Evolutionary conservation across 2,797 vertebrate species (phyloP), one percentile per base, ranked within the genome.

Genomic region (Cynopterus sphinx): DNA sequence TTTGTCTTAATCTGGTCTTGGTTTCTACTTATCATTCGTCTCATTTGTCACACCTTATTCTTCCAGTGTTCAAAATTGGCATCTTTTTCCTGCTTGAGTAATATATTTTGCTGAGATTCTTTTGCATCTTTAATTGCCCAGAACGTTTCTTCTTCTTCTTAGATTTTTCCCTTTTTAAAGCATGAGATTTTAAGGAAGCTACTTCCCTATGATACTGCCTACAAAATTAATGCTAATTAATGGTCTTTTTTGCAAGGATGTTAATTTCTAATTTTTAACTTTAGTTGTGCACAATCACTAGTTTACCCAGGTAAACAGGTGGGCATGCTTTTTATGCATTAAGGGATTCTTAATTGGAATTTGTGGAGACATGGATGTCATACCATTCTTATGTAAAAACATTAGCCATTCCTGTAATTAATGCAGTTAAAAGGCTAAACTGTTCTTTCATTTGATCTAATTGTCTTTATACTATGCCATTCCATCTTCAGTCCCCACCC

Each of bases 221-320:
- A 70, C 36, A 77, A 79, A 87, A 91, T 53, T 51, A 83, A 33
- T 87, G 71, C 74, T 87, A 67, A 93, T 59, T 70, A 79, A 85
- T 51, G 22, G 46, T n/a, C 12, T 68, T 82, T 24, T 87, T 90
- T 65, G 55, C 39, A 67, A 88, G 49, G 8, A 5, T 9, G 16
- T 83, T 21, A 22, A n/a, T 3, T 87, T 74, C 68, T 87, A 26
- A 10, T 77, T 95, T 90, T 79, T 49, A 63, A 71, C 28, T 3
- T 63, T 68, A 75, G 41, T 79, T 68, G 36, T 90, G 31, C 26
- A 78, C 17, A 70, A n/a, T 73, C 6, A 87, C 3, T 61, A 73
- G 59, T 74, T 31, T 73, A 26, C 65, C 63, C n/a, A 73, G 31
- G 36, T 43, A n/a, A 39, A 33, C 10, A 63, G 39, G 41, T 79